These are phyloP conservation scores for Arctocebus calabarensis DNA, from an alignment of 2,797 vertebrate genomes.

Conservation along the genomic window DNA sequence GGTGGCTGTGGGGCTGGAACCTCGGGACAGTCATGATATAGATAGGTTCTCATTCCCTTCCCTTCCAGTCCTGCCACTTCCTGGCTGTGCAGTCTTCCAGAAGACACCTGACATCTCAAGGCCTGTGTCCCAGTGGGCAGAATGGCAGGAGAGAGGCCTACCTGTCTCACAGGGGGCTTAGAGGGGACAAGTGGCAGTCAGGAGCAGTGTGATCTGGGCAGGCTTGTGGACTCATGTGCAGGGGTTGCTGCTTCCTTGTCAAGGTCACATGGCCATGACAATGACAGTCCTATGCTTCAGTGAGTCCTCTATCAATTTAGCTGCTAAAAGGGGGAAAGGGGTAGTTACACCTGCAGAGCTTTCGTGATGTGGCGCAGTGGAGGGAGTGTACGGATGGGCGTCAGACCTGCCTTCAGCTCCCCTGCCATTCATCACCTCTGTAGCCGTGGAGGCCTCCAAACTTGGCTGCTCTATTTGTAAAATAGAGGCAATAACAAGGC, in stretches of 20 bases:
- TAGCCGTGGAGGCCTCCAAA: background rate
- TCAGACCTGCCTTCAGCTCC: background rate
- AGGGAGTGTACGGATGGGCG: fast-evolving
- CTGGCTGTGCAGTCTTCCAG: background rate
- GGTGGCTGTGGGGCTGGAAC: background rate
- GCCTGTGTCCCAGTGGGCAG: background rate
- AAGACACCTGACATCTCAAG: background rate
- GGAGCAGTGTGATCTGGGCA: background rate
- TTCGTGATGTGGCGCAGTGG: fast-evolving
- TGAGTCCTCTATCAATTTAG: background rate
- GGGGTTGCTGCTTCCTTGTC: background rate
- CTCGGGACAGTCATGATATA: too few relatives aligned
- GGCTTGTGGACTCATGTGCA: fast-evolving
- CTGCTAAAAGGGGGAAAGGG: background rate
- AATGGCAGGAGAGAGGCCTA: background rate
- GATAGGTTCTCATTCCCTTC: fast-evolving
- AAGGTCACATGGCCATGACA: background rate
- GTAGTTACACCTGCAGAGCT: fast-evolving
- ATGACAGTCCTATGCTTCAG: background rate
- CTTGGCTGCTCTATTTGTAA: background rate
- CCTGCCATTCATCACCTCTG: too few relatives aligned
- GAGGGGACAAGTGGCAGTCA: background rate
- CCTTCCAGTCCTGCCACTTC: background rate
- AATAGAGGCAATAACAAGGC: background rate
- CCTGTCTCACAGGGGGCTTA: background rate